phyloP scores from a whole-genome alignment of 2,797 vertebrate species.

The Pseudochirops corinnae region DNA sequence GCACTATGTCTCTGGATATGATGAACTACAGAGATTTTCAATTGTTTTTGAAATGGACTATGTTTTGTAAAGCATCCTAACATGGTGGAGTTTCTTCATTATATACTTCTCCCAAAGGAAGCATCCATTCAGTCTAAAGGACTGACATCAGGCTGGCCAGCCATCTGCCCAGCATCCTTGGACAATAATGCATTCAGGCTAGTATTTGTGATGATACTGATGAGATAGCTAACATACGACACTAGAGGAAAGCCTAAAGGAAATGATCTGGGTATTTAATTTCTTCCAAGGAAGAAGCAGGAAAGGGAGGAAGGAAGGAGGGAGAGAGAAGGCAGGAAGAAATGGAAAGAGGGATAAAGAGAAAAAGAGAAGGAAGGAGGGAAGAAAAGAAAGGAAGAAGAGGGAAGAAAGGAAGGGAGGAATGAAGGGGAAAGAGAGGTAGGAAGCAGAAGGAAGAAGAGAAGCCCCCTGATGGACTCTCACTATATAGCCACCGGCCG shows the following conservation, averaged over 20 bases:
- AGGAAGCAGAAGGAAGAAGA: neutral
- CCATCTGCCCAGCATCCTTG: conserved; percentile 26
- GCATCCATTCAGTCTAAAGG: conserved; percentile 42
- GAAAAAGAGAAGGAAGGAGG: neutral
- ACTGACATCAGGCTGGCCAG: conserved; percentile 18
- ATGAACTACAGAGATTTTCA: conserved; percentile 22
- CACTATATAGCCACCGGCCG: neutral
- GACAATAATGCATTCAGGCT: neutral
- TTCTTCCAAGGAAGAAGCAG: neutral
- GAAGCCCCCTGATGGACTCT: neutral
- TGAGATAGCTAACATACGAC: neutral
- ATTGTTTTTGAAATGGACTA: conserved; percentile 44
- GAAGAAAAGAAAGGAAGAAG: neutral
- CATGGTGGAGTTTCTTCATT: conserved; percentile 54
- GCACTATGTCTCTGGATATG: conserved; percentile 25
- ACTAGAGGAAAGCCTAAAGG: neutral
- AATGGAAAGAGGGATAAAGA: neutral
- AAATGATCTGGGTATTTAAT: neutral
- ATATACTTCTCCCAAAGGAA: conserved; percentile 45
- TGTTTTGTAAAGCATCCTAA: conserved; percentile 49
- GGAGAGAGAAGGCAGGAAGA: neutral
- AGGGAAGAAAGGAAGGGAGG: neutral
- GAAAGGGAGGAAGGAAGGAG: neutral
- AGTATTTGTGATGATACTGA: neutral
- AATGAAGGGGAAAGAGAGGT: neutral